Conservation (phyloP, 92 coral and sea anemone species). For the Galaxea fascicularis region DNA sequence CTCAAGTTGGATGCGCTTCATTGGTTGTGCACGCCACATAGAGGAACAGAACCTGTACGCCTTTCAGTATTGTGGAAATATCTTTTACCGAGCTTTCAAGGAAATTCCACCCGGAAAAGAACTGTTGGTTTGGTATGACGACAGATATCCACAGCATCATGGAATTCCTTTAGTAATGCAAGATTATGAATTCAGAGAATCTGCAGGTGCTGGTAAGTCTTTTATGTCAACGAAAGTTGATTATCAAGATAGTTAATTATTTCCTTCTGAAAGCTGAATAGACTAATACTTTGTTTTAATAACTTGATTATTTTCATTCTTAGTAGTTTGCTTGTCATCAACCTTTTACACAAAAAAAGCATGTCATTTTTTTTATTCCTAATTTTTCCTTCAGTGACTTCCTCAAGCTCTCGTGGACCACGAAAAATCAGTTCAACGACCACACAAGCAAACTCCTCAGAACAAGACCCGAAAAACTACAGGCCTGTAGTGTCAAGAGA, state of each 20-base stretch:
- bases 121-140: constrained; percentile 97
- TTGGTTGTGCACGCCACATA: constrained; percentile 92
- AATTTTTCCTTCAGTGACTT: constrained; percentile 4
- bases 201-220: constrained; percentile 42
- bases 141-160: constrained; percentile 81
- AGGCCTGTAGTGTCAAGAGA: constrained; percentile 1
- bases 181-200: constrained; percentile 53
- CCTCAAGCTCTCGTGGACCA: constrained; percentile 22
- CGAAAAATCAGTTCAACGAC: background rate
- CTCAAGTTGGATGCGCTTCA: constrained; percentile 99
- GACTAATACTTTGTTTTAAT: no score
- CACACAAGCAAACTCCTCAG: background rate
- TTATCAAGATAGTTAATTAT: background rate
- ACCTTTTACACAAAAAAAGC: background rate
- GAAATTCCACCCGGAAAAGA: constrained; percentile 89
- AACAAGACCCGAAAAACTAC: background rate
- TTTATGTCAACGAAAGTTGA: background rate
- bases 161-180: constrained; percentile 88
- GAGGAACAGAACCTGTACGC: constrained; percentile 93
- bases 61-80: constrained; percentile 88
- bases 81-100: constrained; percentile 94
- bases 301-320: background rate
- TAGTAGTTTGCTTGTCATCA: background rate
- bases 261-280: background rate
- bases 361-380: background rate